Base-by-base conservation (phyloP, 1,140 invertebrate species). In the Cyclargus thomasi region DNA sequence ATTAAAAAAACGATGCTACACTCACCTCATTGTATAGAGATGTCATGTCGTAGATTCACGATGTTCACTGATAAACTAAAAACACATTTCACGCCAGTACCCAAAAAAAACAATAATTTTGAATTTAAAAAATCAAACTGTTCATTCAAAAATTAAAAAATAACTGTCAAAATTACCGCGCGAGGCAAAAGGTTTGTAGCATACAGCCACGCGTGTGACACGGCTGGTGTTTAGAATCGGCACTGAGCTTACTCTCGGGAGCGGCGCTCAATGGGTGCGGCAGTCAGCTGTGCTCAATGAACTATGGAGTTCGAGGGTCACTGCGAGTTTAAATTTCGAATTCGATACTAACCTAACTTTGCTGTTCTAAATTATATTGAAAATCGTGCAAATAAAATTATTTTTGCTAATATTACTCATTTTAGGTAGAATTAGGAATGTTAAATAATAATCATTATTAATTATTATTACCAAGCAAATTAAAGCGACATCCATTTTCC, bases 211-310 rank as follows among this genome's bases (percentile, higher is more conserved):
- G 83, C 86, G 86, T 87, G 86, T 87, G 78, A 75, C 80, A 76
- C 86, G 85, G 78, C 78, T 81, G 78, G 79, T 84, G 86, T 80
- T 86, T 85, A 76, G 81, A 78, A 81, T 74, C 80, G 79, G 77
- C 82, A 89, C 83, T 87, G 85, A 87, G 77, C 81, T 69, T 47
- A 47, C 39, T 47, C 39, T 47, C 39, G 39, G 64, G 71, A 68
- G 77, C 78, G 74, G 77, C 68, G 72, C 74, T 88, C 73, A 86
- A 85, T 88, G 84, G 80, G 76, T 77, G 76, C 73, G 75, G 55
- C 82, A 82, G 85, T 78, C 83, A 85, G 83, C 76, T 82, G 76
- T 80, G 79, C 86, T 87, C 86, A 89, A 87, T 89, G 85, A 89
- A 86, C 75, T 80, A 85, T 81, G 77, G 77, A 81, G 85, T 85